phyloP scores from a whole-genome alignment of 35 echinoderm and acorn worm genomes.

The Strongylocentrotus purpuratus region DNA sequence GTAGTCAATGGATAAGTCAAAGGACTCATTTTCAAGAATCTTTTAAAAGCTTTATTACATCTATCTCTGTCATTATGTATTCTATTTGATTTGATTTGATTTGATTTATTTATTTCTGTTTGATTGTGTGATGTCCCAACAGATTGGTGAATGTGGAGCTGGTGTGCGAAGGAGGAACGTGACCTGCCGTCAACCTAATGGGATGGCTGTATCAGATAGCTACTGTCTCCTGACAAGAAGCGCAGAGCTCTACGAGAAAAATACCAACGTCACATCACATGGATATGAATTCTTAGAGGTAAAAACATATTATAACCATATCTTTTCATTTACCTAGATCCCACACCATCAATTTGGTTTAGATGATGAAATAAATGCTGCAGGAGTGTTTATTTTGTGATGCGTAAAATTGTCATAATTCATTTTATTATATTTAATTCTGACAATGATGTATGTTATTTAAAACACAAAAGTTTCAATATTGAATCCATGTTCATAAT shows the following conservation, averaged over 20 bases:
- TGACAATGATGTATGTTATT: too few relatives aligned
- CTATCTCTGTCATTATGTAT: neutral
- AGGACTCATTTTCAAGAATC: too few relatives aligned
- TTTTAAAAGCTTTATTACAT: too few relatives aligned
- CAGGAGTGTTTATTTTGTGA: too few relatives aligned
- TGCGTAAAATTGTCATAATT: too few relatives aligned
- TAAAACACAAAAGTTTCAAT: too few relatives aligned
- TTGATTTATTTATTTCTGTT: neutral
- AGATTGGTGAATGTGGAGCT: constrained; percentile 83
- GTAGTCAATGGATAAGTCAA: too few relatives aligned
- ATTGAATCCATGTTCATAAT: too few relatives aligned
- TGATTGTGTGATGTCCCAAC: neutral
- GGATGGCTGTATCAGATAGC: constrained; percentile 59
- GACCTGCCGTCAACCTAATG: constrained; percentile 76
- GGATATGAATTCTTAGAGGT: constrained; percentile 84
- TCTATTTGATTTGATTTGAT: too few relatives aligned
- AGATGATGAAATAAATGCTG: neutral
- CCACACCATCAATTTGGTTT: neutral
- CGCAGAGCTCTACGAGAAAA: constrained; percentile 67
- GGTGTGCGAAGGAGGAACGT: constrained; percentile 74
- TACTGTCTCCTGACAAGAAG: constrained; percentile 62
- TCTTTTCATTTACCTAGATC: too few relatives aligned
- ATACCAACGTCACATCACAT: constrained; percentile 68
- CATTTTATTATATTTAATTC: too few relatives aligned
- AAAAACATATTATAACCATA: neutral